Evolutionary conservation across 2,888 invertebrate species (phyloP).

Genomic region (Drosophila kambysellisi): DNA sequence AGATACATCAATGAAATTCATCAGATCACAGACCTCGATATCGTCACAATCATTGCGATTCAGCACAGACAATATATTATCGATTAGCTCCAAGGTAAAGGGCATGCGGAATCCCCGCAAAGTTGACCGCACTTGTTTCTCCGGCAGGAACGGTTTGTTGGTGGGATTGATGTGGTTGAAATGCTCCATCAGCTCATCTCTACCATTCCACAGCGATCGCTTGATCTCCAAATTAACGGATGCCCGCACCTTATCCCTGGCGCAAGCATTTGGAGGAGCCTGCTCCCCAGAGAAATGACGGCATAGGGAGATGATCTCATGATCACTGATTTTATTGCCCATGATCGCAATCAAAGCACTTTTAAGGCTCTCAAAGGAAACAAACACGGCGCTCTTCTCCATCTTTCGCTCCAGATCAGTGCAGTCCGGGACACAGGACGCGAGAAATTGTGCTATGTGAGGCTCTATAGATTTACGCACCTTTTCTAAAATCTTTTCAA

Average conservation of each 20-base stretch:
- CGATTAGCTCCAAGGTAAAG: conserved; percentile 88
- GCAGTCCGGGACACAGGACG: conserved; percentile 87
- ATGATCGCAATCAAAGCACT: conserved; percentile 89
- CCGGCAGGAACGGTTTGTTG: conserved; percentile 87
- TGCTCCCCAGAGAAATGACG: conserved; percentile 89
- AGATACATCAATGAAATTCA: conserved; percentile 90
- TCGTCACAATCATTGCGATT: conserved; percentile 88
- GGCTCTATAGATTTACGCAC: conserved; percentile 88
- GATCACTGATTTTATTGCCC: conserved; percentile 90
- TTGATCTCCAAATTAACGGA: conserved; percentile 90
- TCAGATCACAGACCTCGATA: conserved; percentile 89
- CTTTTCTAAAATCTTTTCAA: conserved; percentile 90
- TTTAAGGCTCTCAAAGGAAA: conserved; percentile 84
- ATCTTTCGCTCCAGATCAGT: conserved; percentile 49
- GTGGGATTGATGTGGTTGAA: conserved; percentile 87
- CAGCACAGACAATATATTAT: conserved; percentile 88
- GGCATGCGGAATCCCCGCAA: conserved; percentile 90
- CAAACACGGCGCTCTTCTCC: conserved; percentile 55
- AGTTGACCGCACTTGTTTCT: conserved; percentile 88
- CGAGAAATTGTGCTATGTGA: conserved; percentile 91
- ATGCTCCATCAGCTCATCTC: conserved; percentile 88
- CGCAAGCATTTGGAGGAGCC: conserved; percentile 84
- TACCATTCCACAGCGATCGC: conserved; percentile 90
- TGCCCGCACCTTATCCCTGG: conserved; percentile 86
- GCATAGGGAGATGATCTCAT: conserved; percentile 92